Base-by-base conservation (phyloP, 2,797 vertebrate genomes). In the Sciurus carolinensis region DNA sequence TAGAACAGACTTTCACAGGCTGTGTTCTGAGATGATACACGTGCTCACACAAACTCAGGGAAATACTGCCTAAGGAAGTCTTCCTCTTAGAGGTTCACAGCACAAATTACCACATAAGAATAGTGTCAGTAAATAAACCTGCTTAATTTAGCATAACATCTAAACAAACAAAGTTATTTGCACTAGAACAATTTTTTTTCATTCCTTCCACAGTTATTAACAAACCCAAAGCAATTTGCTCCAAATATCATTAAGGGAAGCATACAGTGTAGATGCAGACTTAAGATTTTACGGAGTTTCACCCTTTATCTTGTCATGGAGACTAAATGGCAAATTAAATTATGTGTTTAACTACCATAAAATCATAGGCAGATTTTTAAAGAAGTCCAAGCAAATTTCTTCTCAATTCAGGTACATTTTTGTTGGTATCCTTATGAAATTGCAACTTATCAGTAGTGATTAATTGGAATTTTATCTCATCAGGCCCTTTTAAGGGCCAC, bases 121-220 rank as follows among this genome's bases (percentile, higher is more conserved):
- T 3, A 77, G 54, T 90, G 81, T 82, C 90, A 42, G 72, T 73
- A 93, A 96, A 93, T 91, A 96, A 72, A 95, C 57, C 54, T 94
- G 67, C 54, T 76, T 96, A 85, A 93, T 85, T 95, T 76, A 84
- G 75, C 85, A 22, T 54, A 87, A 69, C 26, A 52, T 15, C 42
- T 90, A 95, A 97, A 95, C 73, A 96, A 86, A 87, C 85, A 91
- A 89, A 97, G 59, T 88, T 59, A 84, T 73, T 82, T 85, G 26
- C 5, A 91, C 20, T 64, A 36, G 71, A 47, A 91, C 66, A 87
- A 90, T 91, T 33, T 85, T 92, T 20, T 91, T 84, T 92, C 75
- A 76, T 90, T 88, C 62, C 87, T 76, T 14, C 47, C 85, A 72
- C 24, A 36, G 3, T 90, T 82, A 84, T 67, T 57, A 91, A 72